These are phyloP conservation scores for Poecile montanus DNA, from an alignment of 2,797 vertebrate genomes.

Conservation along the genomic window DNA sequence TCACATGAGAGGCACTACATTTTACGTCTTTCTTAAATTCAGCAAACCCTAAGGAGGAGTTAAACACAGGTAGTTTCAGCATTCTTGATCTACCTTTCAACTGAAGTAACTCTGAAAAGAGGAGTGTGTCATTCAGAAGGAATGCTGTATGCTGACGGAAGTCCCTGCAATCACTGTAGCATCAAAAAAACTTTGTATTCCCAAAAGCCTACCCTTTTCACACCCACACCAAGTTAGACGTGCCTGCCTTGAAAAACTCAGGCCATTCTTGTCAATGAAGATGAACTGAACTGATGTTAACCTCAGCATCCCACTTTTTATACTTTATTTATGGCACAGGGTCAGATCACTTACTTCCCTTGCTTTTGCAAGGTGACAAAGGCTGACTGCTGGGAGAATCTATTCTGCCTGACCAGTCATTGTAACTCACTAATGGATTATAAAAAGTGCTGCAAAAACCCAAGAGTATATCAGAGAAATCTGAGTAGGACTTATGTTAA, in stretches of 20 bases:
- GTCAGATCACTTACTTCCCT: background rate
- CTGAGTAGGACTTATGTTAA: background rate
- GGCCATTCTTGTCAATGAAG: background rate
- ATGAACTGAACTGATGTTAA: background rate
- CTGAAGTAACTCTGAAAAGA: background rate
- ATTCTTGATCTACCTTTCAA: background rate
- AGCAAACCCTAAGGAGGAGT: background rate
- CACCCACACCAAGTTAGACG: accelerated
- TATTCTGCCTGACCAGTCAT: background rate
- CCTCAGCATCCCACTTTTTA: background rate
- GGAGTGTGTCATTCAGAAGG: background rate
- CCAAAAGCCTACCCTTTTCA: background rate
- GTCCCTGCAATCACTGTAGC: background rate
- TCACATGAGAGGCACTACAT: background rate
- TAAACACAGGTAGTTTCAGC: background rate
- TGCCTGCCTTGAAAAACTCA: background rate
- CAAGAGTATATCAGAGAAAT: background rate
- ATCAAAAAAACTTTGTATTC: background rate
- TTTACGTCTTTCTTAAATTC: background rate
- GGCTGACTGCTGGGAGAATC: background rate
- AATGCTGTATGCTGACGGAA: background rate
- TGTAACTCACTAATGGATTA: background rate
- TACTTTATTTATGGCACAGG: background rate
- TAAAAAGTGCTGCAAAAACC: background rate
- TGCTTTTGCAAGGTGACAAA: background rate